Evolutionary conservation across 2,113 vertebrate species (phyloP).

Genomic region (Nerophis ophidion): DNA sequence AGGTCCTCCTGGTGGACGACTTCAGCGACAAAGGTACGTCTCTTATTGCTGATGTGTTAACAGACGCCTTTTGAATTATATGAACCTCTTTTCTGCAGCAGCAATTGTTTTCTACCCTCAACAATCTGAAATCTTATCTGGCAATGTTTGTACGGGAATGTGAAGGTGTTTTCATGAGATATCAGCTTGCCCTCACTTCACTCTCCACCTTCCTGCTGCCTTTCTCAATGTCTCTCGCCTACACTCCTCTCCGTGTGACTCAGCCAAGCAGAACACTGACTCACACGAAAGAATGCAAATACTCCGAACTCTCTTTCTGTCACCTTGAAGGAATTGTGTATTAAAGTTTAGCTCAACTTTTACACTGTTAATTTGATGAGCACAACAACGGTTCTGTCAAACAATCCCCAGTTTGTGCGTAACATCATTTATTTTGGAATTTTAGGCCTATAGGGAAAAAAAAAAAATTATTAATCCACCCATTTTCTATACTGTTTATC

Average conservation of each 20-base stretch:
- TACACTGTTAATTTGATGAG: background rate
- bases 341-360: background rate
- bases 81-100: background rate
- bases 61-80: background rate
- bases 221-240: conserved; percentile 8
- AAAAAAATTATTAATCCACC: no score
- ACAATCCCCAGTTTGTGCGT: no score
- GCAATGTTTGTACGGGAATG: background rate
- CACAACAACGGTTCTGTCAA: no score
- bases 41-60: background rate
- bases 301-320: conserved; percentile 16
- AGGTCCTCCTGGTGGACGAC: conserved; percentile 92
- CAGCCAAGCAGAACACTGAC: conserved; percentile 22
- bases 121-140: background rate
- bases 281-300: conserved; percentile 23
- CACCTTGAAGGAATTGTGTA: conserved; percentile 1
- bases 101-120: background rate
- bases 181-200: conserved; percentile 2
- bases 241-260: conserved; percentile 9
- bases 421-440: no score
- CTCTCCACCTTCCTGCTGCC: background rate
- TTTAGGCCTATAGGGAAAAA: no score
- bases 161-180: conserved; percentile 11
- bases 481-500: no score
- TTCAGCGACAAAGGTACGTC: conserved; percentile 79